Percentiles rank a stretch among this genome's conserved stretches.
These are phyloP conservation scores for Crocodylus rhombifer DNA, from an alignment of 2,797 vertebrate species.

Conservation along the genomic window DNA sequence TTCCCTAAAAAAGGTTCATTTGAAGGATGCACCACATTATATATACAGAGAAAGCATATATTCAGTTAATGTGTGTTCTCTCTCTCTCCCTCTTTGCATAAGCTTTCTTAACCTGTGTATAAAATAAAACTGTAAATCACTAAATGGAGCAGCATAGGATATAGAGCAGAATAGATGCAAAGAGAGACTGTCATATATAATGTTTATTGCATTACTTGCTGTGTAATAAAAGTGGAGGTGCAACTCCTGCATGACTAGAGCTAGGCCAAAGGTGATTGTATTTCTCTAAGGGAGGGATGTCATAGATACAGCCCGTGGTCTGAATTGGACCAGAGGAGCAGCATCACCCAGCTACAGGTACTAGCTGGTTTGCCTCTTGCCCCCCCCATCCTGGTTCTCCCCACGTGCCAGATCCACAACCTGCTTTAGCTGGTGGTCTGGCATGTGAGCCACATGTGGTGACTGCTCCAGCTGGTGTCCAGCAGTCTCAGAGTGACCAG, in stretches of 20 bases:
- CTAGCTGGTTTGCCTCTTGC: too few relatives aligned
- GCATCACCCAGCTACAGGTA: too few relatives aligned
- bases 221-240: neutral
- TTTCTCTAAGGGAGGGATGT: neutral
- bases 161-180: accelerated
- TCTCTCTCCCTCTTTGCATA: neutral
- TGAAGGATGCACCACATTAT: neutral
- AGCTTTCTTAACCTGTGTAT: neutral
- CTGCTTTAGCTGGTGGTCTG: too few relatives aligned
- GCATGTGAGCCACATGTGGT: too few relatives aligned
- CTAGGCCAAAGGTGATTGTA: neutral
- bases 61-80: neutral
- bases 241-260: neutral
- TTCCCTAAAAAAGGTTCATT: neutral
- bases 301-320: too few relatives aligned
- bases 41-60: neutral
- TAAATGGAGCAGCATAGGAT: accelerated
- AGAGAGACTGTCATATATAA: neutral
- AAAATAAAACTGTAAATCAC: neutral
- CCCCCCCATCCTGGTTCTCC: too few relatives aligned
- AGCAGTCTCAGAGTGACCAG: too few relatives aligned
- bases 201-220: neutral
- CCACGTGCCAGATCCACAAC: too few relatives aligned
- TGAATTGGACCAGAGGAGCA: too few relatives aligned
- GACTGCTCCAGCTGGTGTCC: too few relatives aligned